Percentiles rank a stretch among this genome's conserved stretches.
phyloP scores from a whole-genome alignment of 2,888 invertebrate species.

The Orchesellides sinensis region DNA sequence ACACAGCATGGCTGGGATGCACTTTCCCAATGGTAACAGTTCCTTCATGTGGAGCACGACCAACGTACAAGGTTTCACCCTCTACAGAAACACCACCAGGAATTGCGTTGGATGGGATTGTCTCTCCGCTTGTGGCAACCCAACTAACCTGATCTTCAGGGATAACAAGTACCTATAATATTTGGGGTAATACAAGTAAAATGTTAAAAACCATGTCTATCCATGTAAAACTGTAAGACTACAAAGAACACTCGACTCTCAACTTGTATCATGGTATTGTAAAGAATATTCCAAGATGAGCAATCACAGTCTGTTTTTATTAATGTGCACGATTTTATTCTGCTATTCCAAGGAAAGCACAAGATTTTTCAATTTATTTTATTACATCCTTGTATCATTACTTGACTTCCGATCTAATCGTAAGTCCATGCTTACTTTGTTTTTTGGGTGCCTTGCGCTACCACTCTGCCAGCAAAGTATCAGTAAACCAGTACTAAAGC shows the following conservation, averaged over 20 bases:
- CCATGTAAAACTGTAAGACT: background rate
- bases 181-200: background rate
- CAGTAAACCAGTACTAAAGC: too few species aligned
- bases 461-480: too few species aligned
- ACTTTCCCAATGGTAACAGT: conserved; percentile 89
- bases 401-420: background rate
- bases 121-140: conserved; percentile 83
- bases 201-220: too few species aligned
- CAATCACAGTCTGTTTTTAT: background rate
- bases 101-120: conserved; percentile 86
- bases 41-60: conserved; percentile 87
- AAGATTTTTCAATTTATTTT: conserved; percentile 63
- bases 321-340: background rate
- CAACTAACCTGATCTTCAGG: conserved; percentile 81
- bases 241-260: too few species aligned
- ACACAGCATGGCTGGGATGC: conserved; percentile 88
- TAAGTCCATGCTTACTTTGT: background rate
- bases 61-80: conserved; percentile 88
- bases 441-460: too few species aligned
- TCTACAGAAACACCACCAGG: conserved; percentile 81
- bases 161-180: conserved; percentile 74
- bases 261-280: background rate
- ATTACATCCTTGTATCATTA: conserved; percentile 34
- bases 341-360: conserved; percentile 18
- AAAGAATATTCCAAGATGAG: background rate